Conservation (phyloP, 2,797 vertebrate species). For the Xenentodon cancila region DNA sequence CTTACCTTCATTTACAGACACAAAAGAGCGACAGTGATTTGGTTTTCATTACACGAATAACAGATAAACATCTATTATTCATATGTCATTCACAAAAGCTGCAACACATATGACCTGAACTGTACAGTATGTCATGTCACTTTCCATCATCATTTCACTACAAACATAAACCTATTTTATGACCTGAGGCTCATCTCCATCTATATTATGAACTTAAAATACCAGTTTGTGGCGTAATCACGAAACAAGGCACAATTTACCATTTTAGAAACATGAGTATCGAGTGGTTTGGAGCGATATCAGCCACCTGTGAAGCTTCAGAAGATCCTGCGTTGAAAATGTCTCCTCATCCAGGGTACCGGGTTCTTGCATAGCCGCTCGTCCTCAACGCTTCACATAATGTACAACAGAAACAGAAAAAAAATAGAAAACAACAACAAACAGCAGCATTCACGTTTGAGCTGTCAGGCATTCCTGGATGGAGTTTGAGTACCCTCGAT, state of each 20-base stretch:
- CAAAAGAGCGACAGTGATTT: background rate
- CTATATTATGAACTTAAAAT: background rate
- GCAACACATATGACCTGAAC: background rate
- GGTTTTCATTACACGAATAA: constrained; percentile 5
- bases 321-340: background rate
- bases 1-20: background rate
- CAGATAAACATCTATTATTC: background rate
- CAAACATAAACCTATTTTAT: background rate
- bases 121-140: background rate
- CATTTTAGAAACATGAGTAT: background rate
- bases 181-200: constrained; percentile 4
- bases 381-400: constrained; percentile 3
- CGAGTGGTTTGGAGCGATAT: constrained; percentile 13
- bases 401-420: background rate
- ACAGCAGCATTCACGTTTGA: constrained; percentile 2
- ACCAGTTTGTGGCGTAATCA: background rate
- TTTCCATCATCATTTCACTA: background rate
- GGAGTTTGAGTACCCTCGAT: background rate
- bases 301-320: background rate
- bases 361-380: constrained; percentile 34
- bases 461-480: background rate
- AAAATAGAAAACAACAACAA: background rate
- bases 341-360: background rate
- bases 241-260: constrained; percentile 57
- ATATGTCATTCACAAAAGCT: constrained; percentile 14